Evolutionary conservation across 2,888 invertebrate species (phyloP), one percentile per base, ranked within the genome.

Genomic region (Beris chalybata): DNA sequence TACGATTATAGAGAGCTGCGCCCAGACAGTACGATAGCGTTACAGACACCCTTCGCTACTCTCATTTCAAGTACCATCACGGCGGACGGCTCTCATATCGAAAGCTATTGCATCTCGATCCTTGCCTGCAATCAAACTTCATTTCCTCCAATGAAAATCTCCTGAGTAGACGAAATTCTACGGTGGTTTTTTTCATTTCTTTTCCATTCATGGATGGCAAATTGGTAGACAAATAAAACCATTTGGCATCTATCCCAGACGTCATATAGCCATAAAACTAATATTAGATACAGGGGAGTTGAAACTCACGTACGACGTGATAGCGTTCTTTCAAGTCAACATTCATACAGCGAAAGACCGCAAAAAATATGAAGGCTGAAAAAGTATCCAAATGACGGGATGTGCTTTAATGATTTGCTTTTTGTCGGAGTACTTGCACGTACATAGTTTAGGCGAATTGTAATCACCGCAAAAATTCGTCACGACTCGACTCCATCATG

Each of bases 171-270:
- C 38, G 38, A 38, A 38, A 7, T 38, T 38, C 38, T 38, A 38
- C 38, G 9, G 9, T 5, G 38, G 38, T 38, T 38, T 9, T 38
- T 38, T 22, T 22, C 22, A 9, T 53, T 53, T 53, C 52, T 53
- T 53, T 53, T 29, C 12, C 2, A 44, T 44, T 12, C 44, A 44
- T n/a, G 48, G 48, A n/a, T 6, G n/a, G 48, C 30, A 65, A 61
- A 65, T 67, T 65, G 67, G 65, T 67, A 67, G 65, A 67, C 67
- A 67, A 67, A 67, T 64, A 64, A 65, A 59, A 67, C 65, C 59
- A 67, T 59, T 67, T 67, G 67, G 67, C 67, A 65, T 59, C 59
- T 48, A 13, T 67, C 65, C 67, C 67, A 67, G 58, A 65, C 53
- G 50, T 67, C 65, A 61, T 67, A 55, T 44, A 64, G 55, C 58